These are phyloP conservation scores for Synanthedon formicaeformis DNA, from an alignment of 2,888 invertebrate genomes.

Conservation along the genomic window DNA sequence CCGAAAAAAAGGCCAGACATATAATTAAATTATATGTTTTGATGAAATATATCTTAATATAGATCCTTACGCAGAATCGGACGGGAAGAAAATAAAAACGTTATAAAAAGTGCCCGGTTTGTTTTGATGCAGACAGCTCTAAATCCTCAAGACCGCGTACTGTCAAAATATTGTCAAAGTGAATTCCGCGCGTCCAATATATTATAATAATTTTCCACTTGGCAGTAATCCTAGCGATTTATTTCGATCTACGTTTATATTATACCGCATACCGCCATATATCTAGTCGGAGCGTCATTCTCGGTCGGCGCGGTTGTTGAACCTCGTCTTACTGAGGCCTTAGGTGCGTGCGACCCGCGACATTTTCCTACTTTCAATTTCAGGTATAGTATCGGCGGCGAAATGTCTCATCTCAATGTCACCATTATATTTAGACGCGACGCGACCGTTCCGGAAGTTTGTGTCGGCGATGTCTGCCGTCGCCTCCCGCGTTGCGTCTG, in stretches of 20 bases:
- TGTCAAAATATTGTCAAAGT: constrained; percentile 71
- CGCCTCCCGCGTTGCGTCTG: background rate
- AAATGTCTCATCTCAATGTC: constrained; percentile 49
- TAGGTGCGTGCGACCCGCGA: constrained; percentile 17
- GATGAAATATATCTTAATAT: background rate
- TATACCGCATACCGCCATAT: constrained; percentile 61
- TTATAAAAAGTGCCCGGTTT: constrained; percentile 20
- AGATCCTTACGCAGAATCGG: background rate
- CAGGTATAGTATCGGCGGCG: constrained; percentile 31
- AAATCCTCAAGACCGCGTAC: constrained; percentile 53
- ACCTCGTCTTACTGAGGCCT: constrained; percentile 50
- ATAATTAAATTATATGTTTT: background rate
- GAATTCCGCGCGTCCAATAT: constrained; percentile 67
- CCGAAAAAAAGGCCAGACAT: too few species aligned
- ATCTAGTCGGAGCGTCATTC: constrained; percentile 56
- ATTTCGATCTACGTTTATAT: constrained; percentile 65
- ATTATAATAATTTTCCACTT: constrained; percentile 66
- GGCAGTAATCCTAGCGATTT: constrained; percentile 70
- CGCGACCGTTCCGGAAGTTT: constrained; percentile 36
- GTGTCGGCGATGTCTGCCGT: constrained; percentile 31
- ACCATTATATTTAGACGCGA: constrained; percentile 11
- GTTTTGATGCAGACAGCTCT: constrained; percentile 34
- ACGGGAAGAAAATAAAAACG: constrained; percentile 1
- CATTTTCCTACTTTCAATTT: constrained; percentile 32
- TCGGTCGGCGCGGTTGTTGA: constrained; percentile 56